Evolutionary conservation across 2,113 vertebrate species (phyloP).

Genomic region (Hypomesus transpacificus): DNA sequence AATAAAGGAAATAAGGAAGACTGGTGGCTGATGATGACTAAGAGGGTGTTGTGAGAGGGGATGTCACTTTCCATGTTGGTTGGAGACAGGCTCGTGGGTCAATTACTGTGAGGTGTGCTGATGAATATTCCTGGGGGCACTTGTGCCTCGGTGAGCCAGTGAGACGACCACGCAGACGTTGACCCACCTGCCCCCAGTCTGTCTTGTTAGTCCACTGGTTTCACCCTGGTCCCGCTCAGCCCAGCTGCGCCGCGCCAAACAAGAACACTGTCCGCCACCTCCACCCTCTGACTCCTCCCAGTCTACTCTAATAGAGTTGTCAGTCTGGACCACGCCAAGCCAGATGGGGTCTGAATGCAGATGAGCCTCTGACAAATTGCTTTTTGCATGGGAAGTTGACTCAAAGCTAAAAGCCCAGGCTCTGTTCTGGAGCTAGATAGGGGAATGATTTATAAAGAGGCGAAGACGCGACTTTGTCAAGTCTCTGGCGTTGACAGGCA

Average conservation of each 20-base stretch:
- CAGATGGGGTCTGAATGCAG: conserved; percentile 60
- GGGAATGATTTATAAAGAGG: conserved; percentile 60
- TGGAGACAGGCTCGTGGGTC: conserved; percentile 29
- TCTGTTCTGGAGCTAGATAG: conserved; percentile 30
- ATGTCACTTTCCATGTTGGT: conserved; percentile 34
- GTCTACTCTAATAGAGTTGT: conserved; percentile 44
- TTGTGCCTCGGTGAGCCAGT: conserved; percentile 15
- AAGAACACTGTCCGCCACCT: conserved; percentile 18
- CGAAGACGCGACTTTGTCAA: conserved; percentile 47
- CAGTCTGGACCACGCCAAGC: conserved; percentile 41
- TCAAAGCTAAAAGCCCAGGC: conserved; percentile 47
- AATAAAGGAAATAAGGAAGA: conserved; percentile 31
- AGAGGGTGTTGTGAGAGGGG: conserved; percentile 25
- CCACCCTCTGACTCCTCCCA: not conserved
- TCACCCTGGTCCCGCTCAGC: not conserved
- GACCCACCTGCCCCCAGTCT: conserved; percentile 19
- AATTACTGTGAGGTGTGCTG: conserved; percentile 42
- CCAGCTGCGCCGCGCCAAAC: conserved; percentile 29
- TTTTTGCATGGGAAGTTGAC: conserved; percentile 57
- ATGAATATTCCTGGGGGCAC: conserved; percentile 43
- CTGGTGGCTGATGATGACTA: conserved; percentile 17
- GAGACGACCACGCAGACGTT: conserved; percentile 19
- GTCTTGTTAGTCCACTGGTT: conserved; percentile 22
- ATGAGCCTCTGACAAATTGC: conserved; percentile 63
- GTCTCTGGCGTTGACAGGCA: conserved; percentile 45